phyloP scores from a whole-genome alignment of 1,140 invertebrate genomes.

The Aphaenogaster rudis region DNA sequence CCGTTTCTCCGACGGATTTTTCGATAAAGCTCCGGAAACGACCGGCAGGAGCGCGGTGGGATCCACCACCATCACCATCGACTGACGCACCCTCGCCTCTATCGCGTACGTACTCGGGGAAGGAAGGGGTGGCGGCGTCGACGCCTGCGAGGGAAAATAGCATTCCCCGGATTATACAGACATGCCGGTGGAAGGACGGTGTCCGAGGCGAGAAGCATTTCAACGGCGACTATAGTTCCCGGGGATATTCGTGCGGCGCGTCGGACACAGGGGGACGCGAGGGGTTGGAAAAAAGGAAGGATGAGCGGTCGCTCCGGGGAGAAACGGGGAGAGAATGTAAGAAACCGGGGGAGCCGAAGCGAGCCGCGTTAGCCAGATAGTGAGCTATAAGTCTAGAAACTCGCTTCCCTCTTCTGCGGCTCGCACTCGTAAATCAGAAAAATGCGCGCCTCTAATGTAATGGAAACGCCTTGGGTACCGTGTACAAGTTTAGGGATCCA shows the following conservation, averaged over 20 bases:
- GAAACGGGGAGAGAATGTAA: neutral
- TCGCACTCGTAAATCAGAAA: constrained; percentile 61
- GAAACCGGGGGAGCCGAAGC: constrained; percentile 39
- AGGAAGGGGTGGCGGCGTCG: constrained; percentile 4
- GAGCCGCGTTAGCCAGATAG: constrained; percentile 48
- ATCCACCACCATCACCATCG: constrained; percentile 47
- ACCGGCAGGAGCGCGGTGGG: constrained; percentile 40
- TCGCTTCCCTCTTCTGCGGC: constrained; percentile 20
- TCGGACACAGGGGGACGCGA: too few relatives aligned
- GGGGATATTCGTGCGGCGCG: constrained; percentile 20
- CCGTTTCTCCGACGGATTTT: constrained; percentile 72
- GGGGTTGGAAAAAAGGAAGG: neutral
- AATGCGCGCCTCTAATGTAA: constrained; percentile 61
- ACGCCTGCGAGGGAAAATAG: constrained; percentile 66
- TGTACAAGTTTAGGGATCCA: constrained; percentile 40
- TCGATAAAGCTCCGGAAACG: constrained; percentile 77
- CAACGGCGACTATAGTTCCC: neutral
- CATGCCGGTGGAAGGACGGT: constrained; percentile 46
- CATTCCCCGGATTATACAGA: constrained; percentile 66
- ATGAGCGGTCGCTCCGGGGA: constrained; percentile 31
- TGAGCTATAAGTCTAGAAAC: constrained; percentile 59
- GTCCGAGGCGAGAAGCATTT: constrained; percentile 42
- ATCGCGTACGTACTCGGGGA: neutral
- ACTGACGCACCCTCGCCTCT: constrained; percentile 29
- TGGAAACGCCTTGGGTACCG: constrained; percentile 34